Conservation (phyloP, 2,113 vertebrate genomes). For the Coregonus clupeaformis region DNA sequence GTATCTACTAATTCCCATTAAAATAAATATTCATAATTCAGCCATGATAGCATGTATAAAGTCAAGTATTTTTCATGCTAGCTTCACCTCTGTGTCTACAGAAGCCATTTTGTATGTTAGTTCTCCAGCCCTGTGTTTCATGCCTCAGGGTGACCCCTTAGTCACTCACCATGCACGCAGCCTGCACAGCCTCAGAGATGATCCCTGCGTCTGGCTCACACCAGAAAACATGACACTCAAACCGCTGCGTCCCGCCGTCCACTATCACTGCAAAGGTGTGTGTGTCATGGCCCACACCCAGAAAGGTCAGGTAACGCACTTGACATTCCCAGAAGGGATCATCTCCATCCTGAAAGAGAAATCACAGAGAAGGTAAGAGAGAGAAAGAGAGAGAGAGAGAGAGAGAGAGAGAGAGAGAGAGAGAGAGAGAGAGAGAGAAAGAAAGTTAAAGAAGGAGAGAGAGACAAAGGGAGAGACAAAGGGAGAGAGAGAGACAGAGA, state of each 20-base stretch:
- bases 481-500: neutral
- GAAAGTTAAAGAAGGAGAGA: no score
- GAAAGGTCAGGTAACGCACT: constrained; percentile 92
- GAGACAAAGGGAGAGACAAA: neutral
- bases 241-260: constrained; percentile 87
- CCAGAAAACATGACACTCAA: constrained; percentile 97
- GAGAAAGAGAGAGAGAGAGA: neutral
- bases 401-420: neutral
- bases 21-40: neutral
- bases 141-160: neutral
- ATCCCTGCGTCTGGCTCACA: constrained; percentile 90
- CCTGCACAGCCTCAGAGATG: constrained; percentile 93
- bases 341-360: constrained; percentile 68
- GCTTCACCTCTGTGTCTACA: constrained; percentile 31
- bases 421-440: neutral
- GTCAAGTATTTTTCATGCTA: constrained; percentile 8
- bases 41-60: neutral
- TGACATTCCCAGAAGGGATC: constrained; percentile 88
- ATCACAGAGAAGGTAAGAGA: constrained; percentile 8
- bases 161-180: constrained; percentile 93
- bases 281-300: constrained; percentile 91
- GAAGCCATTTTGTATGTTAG: constrained; percentile 18
- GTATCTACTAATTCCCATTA: neutral
- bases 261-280: constrained; percentile 95
- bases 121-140: no score